Evolutionary conservation across 2,888 invertebrate genomes (phyloP).

Genomic region (Hirudinaria manillensis): DNA sequence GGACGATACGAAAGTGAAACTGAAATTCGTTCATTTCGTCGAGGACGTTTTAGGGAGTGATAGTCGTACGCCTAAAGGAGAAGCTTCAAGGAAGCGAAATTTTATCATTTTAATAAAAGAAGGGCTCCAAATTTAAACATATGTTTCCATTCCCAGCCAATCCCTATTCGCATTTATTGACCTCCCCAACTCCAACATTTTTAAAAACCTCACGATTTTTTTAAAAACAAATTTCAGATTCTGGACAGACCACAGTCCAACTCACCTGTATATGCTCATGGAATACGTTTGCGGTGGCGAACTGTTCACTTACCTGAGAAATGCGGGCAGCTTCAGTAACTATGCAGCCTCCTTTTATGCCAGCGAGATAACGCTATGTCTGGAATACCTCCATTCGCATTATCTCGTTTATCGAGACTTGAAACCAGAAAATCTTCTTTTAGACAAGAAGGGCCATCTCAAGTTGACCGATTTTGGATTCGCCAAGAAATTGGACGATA

Average conservation of each 20-base stretch:
- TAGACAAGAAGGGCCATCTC: slow-evolving; percentile 86
- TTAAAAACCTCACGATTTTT: neutral
- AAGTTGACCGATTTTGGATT: slow-evolving; percentile 98
- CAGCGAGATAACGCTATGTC: slow-evolving; percentile 83
- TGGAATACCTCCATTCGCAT: slow-evolving; percentile 85
- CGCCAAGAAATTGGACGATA: slow-evolving; percentile 84
- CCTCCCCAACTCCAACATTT: neutral
- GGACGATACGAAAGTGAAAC: too few species aligned
- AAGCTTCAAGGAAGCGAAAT: too few species aligned
- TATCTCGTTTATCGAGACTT: slow-evolving; percentile 53
- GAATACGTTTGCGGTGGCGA: slow-evolving; percentile 93
- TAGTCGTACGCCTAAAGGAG: too few species aligned
- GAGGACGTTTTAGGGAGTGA: too few species aligned
- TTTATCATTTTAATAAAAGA: too few species aligned
- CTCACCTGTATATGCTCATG: slow-evolving; percentile 89
- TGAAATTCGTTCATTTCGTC: too few species aligned
- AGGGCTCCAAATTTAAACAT: too few species aligned
- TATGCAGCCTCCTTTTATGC: slow-evolving; percentile 73
- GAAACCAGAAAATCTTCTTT: slow-evolving; percentile 73
- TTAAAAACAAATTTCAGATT: slow-evolving; percentile 60
- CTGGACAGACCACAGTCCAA: slow-evolving; percentile 84
- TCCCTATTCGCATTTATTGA: too few species aligned
- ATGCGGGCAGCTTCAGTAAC: slow-evolving; percentile 73
- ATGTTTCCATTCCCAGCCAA: too few species aligned
- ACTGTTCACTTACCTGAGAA: slow-evolving; percentile 87